Percentiles rank a stretch among this genome's conserved stretches.
Evolutionary conservation across 2,888 invertebrate species (phyloP).

Genomic region (Agrotis ipsilon): DNA sequence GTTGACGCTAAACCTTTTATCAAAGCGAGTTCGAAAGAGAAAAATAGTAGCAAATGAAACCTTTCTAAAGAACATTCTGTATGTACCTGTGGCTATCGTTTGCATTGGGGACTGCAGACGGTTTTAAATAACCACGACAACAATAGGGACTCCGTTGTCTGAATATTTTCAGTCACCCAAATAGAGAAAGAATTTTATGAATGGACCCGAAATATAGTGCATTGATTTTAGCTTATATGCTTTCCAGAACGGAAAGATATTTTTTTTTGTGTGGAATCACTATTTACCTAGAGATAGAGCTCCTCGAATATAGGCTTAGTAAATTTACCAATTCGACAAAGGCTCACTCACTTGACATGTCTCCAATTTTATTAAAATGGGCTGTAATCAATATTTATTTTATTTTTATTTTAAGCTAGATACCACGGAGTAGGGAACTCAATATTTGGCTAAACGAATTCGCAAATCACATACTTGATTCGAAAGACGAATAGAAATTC

Average conservation of each 20-base stretch:
- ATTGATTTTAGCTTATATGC: neutral
- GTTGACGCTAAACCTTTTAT: slow-evolving; percentile 15
- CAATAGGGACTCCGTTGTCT: slow-evolving; percentile 1
- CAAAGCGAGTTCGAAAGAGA: neutral
- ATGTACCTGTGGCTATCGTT: slow-evolving; percentile 13
- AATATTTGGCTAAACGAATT: neutral
- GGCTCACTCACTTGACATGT: neutral
- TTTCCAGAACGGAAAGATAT: neutral
- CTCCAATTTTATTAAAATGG: neutral
- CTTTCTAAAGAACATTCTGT: slow-evolving; percentile 27
- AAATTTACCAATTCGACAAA: neutral
- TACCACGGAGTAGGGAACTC: neutral
- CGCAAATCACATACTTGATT: neutral
- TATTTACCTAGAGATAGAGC: too few relatives aligned
- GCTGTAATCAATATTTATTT: too few relatives aligned
- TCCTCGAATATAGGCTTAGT: too few relatives aligned
- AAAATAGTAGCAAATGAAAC: slow-evolving; percentile 14
- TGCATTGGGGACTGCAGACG: neutral
- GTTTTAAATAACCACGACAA: slow-evolving; percentile 18
- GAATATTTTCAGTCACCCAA: slow-evolving; percentile 14
- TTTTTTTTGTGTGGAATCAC: neutral
- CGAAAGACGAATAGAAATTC: neutral
- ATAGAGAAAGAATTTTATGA: slow-evolving; percentile 13
- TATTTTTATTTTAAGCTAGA: too few relatives aligned
- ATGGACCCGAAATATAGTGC: neutral